Evolutionary conservation across 37 sponge, comb jelly and placozoan genomes (phyloP), one percentile per base, ranked within the genome.

Genomic region (Ianthella basta): DNA sequence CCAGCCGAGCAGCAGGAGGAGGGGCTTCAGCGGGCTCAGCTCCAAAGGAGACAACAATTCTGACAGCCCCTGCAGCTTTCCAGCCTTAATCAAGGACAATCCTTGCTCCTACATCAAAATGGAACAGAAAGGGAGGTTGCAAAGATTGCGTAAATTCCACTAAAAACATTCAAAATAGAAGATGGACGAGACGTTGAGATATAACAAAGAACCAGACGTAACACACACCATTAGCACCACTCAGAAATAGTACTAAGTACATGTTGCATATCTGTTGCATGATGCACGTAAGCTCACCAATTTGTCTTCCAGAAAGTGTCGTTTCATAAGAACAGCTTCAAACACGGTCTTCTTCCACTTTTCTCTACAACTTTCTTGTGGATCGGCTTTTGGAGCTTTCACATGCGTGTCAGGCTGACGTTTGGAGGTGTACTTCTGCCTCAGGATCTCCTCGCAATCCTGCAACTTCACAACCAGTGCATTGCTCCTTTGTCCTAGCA

Each of bases 1-100:
- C 98, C 98, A 97, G 41, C 93, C 93, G 15, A 97, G 88, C 40
- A 97, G 88, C 37, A 97, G 82, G 35, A 97, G 85, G 33, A 92
- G 77, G 15, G 95, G 89, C 16, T 86, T 85, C 38, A 97, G 79
- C 4, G 91, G 91, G 24, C 56, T 37, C 32, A 82, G 87, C 77
- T 92, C 93, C 0, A 86, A 80, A 18, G 65, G 44, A 21, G 44
- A 27, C 72, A 97, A 66, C 41, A 95, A 56, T 56, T 67, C 81
- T 0, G 94, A 70, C 64, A 95, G 82, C 55, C 91, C 82, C 38
- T 78, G 72, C 30, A 95, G 56, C 30, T 91, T 50, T 13, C 91
- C 91, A 16, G 90, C 74, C 21, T 54, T 59, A 25, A 97, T 82
- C 53, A 92, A 55, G 60, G 88, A 56, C 3, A 94, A 79, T 5